Percentiles rank a stretch among this genome's conserved stretches.
Evolutionary conservation across 1,140 invertebrate species (phyloP).

Genomic region (Euwallacea similis): DNA sequence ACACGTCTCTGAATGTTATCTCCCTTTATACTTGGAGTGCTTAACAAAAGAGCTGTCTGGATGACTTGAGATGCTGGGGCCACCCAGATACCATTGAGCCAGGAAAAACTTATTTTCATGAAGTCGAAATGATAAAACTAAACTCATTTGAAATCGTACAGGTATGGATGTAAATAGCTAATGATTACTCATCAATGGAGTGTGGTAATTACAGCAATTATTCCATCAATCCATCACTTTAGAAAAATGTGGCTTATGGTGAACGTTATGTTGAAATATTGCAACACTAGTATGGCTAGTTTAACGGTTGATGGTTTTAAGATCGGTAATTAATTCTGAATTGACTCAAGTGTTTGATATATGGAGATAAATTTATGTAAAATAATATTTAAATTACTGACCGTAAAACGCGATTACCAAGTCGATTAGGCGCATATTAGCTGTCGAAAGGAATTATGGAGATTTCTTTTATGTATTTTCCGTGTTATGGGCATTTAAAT

Average conservation of each 20-base stretch:
- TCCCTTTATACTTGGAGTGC: conserved; percentile 10
- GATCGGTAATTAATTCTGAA: conserved; percentile 13
- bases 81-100: conserved; percentile 15
- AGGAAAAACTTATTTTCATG: not conserved
- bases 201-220: conserved; percentile 13
- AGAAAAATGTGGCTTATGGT: conserved; percentile 9
- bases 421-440: not conserved
- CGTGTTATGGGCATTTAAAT: too few species aligned
- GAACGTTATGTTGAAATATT: conserved; percentile 12
- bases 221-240: conserved; percentile 13
- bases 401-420: conserved; percentile 6
- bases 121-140: too few species aligned
- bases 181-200: not conserved
- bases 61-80: conserved; percentile 13
- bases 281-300: conserved; percentile 7
- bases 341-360: conserved; percentile 8
- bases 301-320: conserved; percentile 19
- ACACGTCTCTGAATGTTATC: conserved; percentile 24
- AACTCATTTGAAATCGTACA: too few species aligned
- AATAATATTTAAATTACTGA: conserved; percentile 15
- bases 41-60: conserved; percentile 21
- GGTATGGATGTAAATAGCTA: too few species aligned
- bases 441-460: not conserved
- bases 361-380: conserved; percentile 10
- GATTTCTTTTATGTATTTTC: not conserved